A percentile compares a stretch with the other conserved stretches of the same genome.
Conservation (phyloP, 1,140 invertebrate genomes). For the Lineus longissimus region DNA sequence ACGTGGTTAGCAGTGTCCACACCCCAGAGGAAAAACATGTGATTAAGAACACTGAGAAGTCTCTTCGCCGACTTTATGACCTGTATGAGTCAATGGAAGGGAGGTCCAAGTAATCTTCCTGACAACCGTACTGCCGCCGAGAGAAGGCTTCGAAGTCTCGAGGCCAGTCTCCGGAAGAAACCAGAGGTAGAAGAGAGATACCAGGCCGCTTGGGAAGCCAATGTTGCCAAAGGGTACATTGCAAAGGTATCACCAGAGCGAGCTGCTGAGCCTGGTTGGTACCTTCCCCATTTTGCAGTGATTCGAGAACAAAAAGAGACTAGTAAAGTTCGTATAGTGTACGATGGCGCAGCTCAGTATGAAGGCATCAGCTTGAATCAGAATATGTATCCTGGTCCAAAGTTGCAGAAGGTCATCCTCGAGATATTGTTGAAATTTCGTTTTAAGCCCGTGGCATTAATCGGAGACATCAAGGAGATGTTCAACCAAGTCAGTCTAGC, state of each 20-base stretch:
- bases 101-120: background rate
- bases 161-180: slow-evolving; percentile 10
- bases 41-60: too few relatives aligned
- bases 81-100: slow-evolving; percentile 17
- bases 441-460: slow-evolving; percentile 15
- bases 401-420: slow-evolving; percentile 39
- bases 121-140: too few relatives aligned
- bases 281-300: slow-evolving; percentile 21
- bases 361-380: slow-evolving; percentile 17
- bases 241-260: background rate
- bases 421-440: slow-evolving; percentile 28
- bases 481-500: slow-evolving; percentile 13
- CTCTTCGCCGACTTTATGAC: too few relatives aligned
- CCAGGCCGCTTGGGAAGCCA: background rate
- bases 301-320: slow-evolving; percentile 10
- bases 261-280: slow-evolving; percentile 10
- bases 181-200: background rate
- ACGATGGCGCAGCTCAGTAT: slow-evolving; percentile 16
- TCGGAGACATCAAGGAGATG: slow-evolving; percentile 22
- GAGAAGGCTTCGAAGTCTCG: background rate
- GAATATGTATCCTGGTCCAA: slow-evolving; percentile 32
- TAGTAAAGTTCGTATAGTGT: slow-evolving; percentile 20
- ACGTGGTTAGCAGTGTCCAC: background rate
- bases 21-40: too few relatives aligned
- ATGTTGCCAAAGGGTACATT: slow-evolving; percentile 4